Conservation (phyloP, 2,888 invertebrate species). For the Archips xylosteana region DNA sequence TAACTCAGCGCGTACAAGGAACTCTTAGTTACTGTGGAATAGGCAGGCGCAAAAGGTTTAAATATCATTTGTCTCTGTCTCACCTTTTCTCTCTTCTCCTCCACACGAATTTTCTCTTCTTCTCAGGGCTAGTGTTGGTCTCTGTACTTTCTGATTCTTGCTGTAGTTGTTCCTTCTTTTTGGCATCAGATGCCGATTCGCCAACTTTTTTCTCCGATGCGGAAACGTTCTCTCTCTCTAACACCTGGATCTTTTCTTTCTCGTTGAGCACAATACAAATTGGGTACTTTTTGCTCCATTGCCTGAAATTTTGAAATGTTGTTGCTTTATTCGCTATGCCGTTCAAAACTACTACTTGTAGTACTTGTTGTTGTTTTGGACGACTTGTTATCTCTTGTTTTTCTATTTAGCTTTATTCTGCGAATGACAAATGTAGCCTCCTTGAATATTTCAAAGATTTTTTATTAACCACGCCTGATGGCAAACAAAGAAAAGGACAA, state of each 20-base stretch:
- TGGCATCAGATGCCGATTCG: slow-evolving; percentile 66
- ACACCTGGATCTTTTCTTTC: slow-evolving; percentile 76
- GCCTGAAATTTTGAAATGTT: slow-evolving; percentile 70
- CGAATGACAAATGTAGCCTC: too few relatives aligned
- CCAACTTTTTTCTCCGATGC: slow-evolving; percentile 63
- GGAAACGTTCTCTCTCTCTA: slow-evolving; percentile 69
- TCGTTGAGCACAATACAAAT: slow-evolving; percentile 90
- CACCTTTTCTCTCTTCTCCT: slow-evolving; percentile 76
- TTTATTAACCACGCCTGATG: too few relatives aligned
- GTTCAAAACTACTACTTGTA: too few relatives aligned
- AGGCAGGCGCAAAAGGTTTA: background rate
- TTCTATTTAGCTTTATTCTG: too few relatives aligned
- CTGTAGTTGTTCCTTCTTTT: slow-evolving; percentile 58
- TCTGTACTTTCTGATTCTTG: slow-evolving; percentile 77
- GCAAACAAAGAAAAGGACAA: too few relatives aligned
- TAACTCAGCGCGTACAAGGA: background rate
- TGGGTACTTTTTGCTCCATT: slow-evolving; percentile 98
- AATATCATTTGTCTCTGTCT: background rate
- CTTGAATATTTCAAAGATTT: too few relatives aligned
- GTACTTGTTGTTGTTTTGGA: too few relatives aligned
- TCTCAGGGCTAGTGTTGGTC: slow-evolving; percentile 78
- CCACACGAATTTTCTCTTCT: slow-evolving; percentile 79
- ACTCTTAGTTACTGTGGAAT: background rate
- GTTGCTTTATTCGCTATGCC: background rate
- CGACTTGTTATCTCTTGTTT: too few relatives aligned